phyloP scores from a whole-genome alignment of 2,113 vertebrate genomes.

The Poeciliopsis turrubarensis region DNA sequence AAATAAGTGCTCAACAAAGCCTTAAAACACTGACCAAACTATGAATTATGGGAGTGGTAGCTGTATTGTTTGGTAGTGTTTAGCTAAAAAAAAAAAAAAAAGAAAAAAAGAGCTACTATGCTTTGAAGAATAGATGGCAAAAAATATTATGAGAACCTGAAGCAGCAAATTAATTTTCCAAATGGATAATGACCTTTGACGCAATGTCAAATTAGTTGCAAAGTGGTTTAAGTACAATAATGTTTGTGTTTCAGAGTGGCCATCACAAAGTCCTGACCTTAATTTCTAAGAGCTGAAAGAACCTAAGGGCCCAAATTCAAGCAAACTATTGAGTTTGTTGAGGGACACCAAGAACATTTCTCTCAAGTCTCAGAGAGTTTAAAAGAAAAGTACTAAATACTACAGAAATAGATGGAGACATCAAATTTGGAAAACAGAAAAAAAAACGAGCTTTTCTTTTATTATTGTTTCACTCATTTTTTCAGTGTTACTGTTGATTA shows the following conservation, averaged over 20 bases:
- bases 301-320: too few relatives aligned
- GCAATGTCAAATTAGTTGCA: neutral
- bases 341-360: too few relatives aligned
- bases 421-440: neutral
- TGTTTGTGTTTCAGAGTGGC: too few relatives aligned
- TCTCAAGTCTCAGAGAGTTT: too few relatives aligned
- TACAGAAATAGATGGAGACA: neutral
- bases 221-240: neutral
- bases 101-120: neutral
- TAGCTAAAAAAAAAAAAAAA: neutral
- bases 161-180: neutral
- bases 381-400: neutral
- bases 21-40: too few relatives aligned
- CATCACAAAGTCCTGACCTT: too few relatives aligned
- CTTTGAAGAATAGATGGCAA: neutral
- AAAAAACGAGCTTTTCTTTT: neutral
- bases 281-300: too few relatives aligned
- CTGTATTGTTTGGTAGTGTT: neutral
- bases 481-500: constrained; percentile 54
- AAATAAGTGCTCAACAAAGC: too few relatives aligned
- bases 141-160: neutral
- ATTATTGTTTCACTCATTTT: too few relatives aligned
- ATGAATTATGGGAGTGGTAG: too few relatives aligned
- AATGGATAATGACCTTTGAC: neutral
- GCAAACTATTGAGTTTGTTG: too few relatives aligned